Base-by-base conservation (phyloP, 2,797 vertebrate species). In the Thalassophryne amazonica region DNA sequence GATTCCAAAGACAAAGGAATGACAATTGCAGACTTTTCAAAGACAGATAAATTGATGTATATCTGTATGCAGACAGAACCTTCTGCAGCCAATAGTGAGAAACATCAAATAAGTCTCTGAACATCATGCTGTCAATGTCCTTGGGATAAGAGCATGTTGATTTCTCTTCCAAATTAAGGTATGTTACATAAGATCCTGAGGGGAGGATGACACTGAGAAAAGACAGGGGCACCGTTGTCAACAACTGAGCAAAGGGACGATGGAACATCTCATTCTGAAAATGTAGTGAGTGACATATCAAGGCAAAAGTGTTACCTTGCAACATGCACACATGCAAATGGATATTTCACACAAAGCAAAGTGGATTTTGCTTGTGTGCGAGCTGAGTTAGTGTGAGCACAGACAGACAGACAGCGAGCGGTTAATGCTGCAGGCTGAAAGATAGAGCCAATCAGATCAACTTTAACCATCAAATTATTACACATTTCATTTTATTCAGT, bases 311-410 rank as follows among this genome's bases (percentile, higher is more conserved):
- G 76, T 70, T 69, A 80, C 70, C 64, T 75, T 14, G 22, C 42
- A 76, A 60, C 86, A 84, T 86, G 87, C 86, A 73, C 37, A 57
- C 81, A 82, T 87, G 86, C 83, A 82, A 59, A 68, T n/a, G 50
- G 38, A 69, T 24, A 40, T 7, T 43, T 21, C 57, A 56, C 51
- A 62, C 38, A 45, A 34, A 31, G 57, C 58, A 60, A 60, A 70
- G 48, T 25, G 40, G 36, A 43, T 24, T 21, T 18, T 41, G 41
- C 57, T 47, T 52, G 43, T 42, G 17, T 51, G 45, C 18, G 27
- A 71, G 57, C 45, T 22, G 46, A 60, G 79, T 86, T 84, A 82
- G 80, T 78, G 60, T 40, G 64, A 80, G 63, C 47, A 22, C 59
- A 59, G 54, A 76, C 57, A 80, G 81, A 71, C 68, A 77, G 72